Conservation (phyloP, 2,113 vertebrate species). For the Xyrauchen texanus region DNA sequence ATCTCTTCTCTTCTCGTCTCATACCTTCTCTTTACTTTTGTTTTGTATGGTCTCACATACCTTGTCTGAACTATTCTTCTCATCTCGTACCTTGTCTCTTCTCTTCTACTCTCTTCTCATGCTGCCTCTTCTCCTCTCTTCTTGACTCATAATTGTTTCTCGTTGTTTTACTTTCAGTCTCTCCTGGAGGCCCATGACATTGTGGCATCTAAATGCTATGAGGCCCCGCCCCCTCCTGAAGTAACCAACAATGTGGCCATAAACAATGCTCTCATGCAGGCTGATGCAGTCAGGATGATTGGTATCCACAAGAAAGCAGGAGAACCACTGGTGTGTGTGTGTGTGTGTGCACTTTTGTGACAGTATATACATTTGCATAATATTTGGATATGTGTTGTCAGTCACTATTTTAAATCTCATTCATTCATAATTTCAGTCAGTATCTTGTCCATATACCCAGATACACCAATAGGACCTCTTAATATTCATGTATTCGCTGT, state of each 20-base stretch:
- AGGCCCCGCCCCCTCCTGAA: slow-evolving; percentile 86
- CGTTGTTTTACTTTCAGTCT: slow-evolving; percentile 72
- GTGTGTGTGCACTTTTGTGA: neutral
- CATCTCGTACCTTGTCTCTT: too few relatives aligned
- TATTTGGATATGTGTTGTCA: neutral
- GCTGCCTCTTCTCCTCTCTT: neutral
- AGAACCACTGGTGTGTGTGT: slow-evolving; percentile 85
- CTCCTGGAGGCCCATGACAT: slow-evolving; percentile 96
- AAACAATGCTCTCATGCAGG: slow-evolving; percentile 84
- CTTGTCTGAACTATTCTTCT: too few relatives aligned
- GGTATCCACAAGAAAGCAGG: slow-evolving; percentile 97
- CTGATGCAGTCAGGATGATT: slow-evolving; percentile 96
- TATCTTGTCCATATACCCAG: neutral
- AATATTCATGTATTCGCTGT: neutral
- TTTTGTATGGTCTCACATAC: too few relatives aligned
- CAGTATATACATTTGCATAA: neutral
- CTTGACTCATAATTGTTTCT: neutral
- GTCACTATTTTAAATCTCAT: neutral
- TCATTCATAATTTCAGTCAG: neutral
- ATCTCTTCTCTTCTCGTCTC: neutral
- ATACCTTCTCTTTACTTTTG: too few relatives aligned
- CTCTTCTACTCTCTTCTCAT: too few relatives aligned
- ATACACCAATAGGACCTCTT: neutral
- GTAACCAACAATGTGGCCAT: slow-evolving; percentile 79
- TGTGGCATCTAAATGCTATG: slow-evolving; percentile 94